Evolutionary conservation across 2,113 vertebrate genomes (phyloP).

Genomic region (Stomatorhinus ivindoensis): DNA sequence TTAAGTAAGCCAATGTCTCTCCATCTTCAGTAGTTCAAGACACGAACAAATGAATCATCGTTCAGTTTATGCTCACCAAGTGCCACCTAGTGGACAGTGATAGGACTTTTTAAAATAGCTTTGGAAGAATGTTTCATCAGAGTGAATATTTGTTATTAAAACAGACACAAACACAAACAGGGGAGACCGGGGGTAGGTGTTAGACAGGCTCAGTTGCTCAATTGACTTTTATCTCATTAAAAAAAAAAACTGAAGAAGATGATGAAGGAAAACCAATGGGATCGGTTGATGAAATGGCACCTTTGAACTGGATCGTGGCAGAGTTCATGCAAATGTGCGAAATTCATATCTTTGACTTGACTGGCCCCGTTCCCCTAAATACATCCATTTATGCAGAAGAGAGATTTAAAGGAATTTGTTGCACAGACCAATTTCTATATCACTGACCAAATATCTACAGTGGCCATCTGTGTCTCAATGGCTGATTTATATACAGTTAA

Average conservation of each 20-base stretch:
- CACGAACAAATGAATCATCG: neutral
- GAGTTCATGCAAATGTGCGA: neutral
- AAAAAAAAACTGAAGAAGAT: neutral
- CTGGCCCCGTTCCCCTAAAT: neutral
- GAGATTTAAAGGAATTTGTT: neutral
- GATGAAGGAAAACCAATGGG: too few relatives aligned
- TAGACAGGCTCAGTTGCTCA: neutral
- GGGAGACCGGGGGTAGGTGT: neutral
- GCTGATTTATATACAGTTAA: neutral
- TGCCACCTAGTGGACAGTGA: neutral
- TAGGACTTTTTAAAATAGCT: neutral
- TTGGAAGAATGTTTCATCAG: neutral
- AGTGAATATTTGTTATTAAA: neutral
- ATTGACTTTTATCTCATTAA: neutral
- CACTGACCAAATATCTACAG: neutral
- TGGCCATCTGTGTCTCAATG: neutral
- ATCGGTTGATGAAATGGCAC: neutral
- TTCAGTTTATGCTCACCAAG: neutral
- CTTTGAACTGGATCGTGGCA: neutral
- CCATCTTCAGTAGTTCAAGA: neutral
- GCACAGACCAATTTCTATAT: neutral
- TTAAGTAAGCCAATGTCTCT: neutral
- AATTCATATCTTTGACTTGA: neutral
- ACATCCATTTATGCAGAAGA: neutral
- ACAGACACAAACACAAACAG: neutral